phyloP scores from a whole-genome alignment of 53 echinoderm and acorn worm genomes.

The Glandiceps talaboti region DNA sequence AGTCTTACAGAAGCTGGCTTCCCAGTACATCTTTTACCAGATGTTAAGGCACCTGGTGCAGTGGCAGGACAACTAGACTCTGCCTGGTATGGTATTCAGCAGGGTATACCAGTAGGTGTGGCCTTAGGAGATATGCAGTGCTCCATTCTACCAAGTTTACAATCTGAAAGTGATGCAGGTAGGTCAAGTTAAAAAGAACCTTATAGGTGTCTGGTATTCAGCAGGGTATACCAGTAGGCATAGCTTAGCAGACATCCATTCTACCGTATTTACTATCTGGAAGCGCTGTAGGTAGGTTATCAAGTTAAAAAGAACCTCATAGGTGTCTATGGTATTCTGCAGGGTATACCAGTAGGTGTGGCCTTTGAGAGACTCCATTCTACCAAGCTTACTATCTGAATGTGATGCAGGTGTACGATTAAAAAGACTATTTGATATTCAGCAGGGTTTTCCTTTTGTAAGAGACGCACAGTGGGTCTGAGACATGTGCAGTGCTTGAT shows the following conservation, averaged over 20 bases:
- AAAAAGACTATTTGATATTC: no score
- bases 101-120: conserved; percentile 48
- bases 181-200: no score
- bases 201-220: no score
- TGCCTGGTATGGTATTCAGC: conserved; percentile 39
- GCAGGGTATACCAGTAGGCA: no score
- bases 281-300: conserved; percentile 71
- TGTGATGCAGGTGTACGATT: conserved; percentile 81
- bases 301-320: no score
- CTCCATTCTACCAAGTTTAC: conserved; percentile 41
- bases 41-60: conserved; percentile 43
- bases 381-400: conserved; percentile 30
- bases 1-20: conserved; percentile 67
- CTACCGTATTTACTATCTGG: conserved; percentile 30
- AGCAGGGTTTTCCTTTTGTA: no score
- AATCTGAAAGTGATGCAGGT: conserved; percentile 63
- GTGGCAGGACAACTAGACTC: conserved; percentile 43
- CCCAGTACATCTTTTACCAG: conserved; percentile 56
- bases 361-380: conserved; percentile 72
- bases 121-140: conserved; percentile 89
- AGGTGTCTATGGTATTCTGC: conserved; percentile 38
- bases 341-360: conserved; percentile 48
- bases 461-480: no score
- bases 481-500: no score
- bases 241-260: conserved; percentile 60